Base-by-base conservation (phyloP, 2,888 invertebrate genomes). In the Dicycla oo region DNA sequence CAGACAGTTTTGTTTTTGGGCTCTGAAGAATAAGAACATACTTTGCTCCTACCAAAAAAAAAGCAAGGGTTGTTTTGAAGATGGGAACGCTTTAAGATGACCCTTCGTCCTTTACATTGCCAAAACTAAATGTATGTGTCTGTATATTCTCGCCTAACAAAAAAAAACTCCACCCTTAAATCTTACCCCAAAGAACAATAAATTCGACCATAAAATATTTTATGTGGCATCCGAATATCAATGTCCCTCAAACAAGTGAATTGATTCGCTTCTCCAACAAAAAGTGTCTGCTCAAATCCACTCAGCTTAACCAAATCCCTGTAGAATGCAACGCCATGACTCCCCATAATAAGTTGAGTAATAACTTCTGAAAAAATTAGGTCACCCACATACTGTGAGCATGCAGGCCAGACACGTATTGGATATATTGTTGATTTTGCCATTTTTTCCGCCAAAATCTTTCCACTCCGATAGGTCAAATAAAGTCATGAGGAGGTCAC, bases 321-420 rank as follows among this genome's bases (percentile, higher is more conserved):
- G 82, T 86, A 87, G 89, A 89, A 85, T 84, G 84, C 75, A 86
- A 79, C 85, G 80, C 86, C 88, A 89, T 89, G 88, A 83, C 83
- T 87, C 82, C 80, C 81, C 85, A 84, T 89, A 90, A 90, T 87
- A 91, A 89, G 88, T 89, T 87, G 86, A 75, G 88, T 89, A 87
- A 88, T 90, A 90, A 90, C 89, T 90, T 88, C 73, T 79, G 69
- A 80, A 88, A 88, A 90, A 92, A 92, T 92, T 92, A 87, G 92
- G 93, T 92, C 92, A 91, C 89, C 90, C 85, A 87, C 77, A 88
- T 89, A 85, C 81, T 63, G 77, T 81, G 69, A 69, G 81, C 81
- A 80, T 87, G 84, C 84, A 80, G 80, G 83, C 81, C 57, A 34
- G 82, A 78, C 84, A 82, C 82, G 78, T 82, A 81, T 75, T 81